These are phyloP conservation scores for Blennius ocellaris DNA, from an alignment of 2,113 vertebrate species.

Conservation along the genomic window DNA sequence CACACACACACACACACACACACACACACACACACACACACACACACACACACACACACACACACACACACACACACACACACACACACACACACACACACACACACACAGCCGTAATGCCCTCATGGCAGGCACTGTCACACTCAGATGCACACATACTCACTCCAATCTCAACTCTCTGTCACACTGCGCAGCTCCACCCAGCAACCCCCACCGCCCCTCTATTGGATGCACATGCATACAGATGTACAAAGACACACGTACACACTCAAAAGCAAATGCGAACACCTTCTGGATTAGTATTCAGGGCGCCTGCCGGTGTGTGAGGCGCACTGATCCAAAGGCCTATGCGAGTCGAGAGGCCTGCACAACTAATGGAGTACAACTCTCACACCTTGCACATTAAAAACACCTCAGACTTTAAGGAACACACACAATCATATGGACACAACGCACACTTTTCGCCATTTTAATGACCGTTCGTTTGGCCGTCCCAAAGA, in stretches of 20 bases:
- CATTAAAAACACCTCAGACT: slow-evolving; percentile 1
- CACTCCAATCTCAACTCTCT: slow-evolving; percentile 36
- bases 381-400: slow-evolving; percentile 7
- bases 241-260: slow-evolving; percentile 40
- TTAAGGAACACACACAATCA: slow-evolving; percentile 12
- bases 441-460: background rate
- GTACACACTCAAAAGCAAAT: slow-evolving; percentile 24
- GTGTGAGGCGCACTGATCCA: slow-evolving; percentile 44
- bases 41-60: slow-evolving; percentile 12
- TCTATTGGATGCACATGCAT: slow-evolving; percentile 32
- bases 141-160: slow-evolving; percentile 55
- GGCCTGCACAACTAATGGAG: slow-evolving; percentile 53
- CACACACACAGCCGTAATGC: slow-evolving; percentile 18
- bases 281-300: slow-evolving; percentile 51
- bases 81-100: slow-evolving; percentile 4
- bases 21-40: background rate
- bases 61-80: slow-evolving; percentile 15
- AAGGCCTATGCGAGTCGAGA: slow-evolving; percentile 48
- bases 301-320: slow-evolving; percentile 54
- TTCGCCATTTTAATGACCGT: too few species aligned
- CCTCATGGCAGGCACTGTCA: slow-evolving; percentile 27
- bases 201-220: background rate
- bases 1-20: background rate
- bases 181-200: slow-evolving; percentile 41
- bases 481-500: too few species aligned